These are phyloP conservation scores for Nomada fabriciana DNA, from an alignment of 2,888 invertebrate genomes.

Conservation along the genomic window DNA sequence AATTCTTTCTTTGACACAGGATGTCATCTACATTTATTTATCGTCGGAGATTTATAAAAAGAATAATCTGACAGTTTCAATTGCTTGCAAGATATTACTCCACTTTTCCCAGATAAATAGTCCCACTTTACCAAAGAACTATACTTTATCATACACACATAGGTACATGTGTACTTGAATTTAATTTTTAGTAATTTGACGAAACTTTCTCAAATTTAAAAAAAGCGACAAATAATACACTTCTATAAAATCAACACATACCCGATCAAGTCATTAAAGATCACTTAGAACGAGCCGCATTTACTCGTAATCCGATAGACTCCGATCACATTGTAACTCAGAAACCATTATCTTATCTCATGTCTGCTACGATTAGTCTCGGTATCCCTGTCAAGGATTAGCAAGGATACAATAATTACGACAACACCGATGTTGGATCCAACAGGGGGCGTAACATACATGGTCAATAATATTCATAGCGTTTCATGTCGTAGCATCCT, in stretches of 20 bases:
- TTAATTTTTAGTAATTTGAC: too few species aligned
- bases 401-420: constrained; percentile 62
- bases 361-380: constrained; percentile 57
- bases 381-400: constrained; percentile 59
- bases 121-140: too few species aligned
- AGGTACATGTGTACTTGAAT: too few species aligned
- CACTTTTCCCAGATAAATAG: too few species aligned
- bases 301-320: constrained; percentile 39
- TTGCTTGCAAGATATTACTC: too few species aligned
- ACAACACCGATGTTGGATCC: constrained; percentile 45
- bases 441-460: constrained; percentile 32
- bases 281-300: constrained; percentile 41
- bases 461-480: constrained; percentile 21
- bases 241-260: background rate
- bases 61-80: too few species aligned
- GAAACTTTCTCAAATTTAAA: background rate
- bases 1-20: too few species aligned
- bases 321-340: constrained; percentile 50
- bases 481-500: background rate
- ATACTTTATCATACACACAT: too few species aligned
- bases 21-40: too few species aligned
- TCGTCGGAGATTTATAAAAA: too few species aligned
- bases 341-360: constrained; percentile 57
- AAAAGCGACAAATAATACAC: background rate
- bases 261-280: constrained; percentile 28